Percentiles rank a stretch among this genome's conserved stretches.
Conservation (phyloP, 2,888 invertebrate species). For the Phyto melanocephala region DNA sequence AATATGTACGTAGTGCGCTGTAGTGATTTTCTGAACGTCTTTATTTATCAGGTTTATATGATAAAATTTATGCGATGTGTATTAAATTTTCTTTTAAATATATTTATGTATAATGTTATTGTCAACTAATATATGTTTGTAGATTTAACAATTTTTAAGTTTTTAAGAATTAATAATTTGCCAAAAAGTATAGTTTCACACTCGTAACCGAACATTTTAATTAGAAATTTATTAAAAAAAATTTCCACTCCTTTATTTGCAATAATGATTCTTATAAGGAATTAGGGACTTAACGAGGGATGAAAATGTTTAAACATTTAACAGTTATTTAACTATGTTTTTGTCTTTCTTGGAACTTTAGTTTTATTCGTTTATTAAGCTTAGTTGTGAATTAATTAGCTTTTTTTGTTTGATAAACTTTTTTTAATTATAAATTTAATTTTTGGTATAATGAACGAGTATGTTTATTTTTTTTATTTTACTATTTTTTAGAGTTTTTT, state of each 20-base stretch:
- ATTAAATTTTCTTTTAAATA: not conserved
- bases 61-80: not conserved
- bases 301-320: constrained; percentile 54
- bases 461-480: constrained; percentile 38
- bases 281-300: not conserved
- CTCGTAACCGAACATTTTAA: not conserved
- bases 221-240: not conserved
- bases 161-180: constrained; percentile 34
- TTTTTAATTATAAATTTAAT: constrained; percentile 14
- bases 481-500: constrained; percentile 12
- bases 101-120: constrained; percentile 57
- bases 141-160: constrained; percentile 41
- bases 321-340: constrained; percentile 49
- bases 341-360: constrained; percentile 59
- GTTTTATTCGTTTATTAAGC: constrained; percentile 48
- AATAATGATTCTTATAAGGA: not conserved
- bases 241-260: not conserved
- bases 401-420: constrained; percentile 9
- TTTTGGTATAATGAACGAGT: constrained; percentile 54
- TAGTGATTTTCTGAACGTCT: no score
- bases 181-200: constrained; percentile 21
- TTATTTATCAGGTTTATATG: no score
- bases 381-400: constrained; percentile 47
- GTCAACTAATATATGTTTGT: constrained; percentile 62
- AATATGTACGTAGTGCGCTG: no score